Percentiles rank a stretch among this genome's conserved stretches.
These are phyloP conservation scores for Scopus umbretta DNA, from an alignment of 2,113 vertebrate species.

Conservation along the genomic window DNA sequence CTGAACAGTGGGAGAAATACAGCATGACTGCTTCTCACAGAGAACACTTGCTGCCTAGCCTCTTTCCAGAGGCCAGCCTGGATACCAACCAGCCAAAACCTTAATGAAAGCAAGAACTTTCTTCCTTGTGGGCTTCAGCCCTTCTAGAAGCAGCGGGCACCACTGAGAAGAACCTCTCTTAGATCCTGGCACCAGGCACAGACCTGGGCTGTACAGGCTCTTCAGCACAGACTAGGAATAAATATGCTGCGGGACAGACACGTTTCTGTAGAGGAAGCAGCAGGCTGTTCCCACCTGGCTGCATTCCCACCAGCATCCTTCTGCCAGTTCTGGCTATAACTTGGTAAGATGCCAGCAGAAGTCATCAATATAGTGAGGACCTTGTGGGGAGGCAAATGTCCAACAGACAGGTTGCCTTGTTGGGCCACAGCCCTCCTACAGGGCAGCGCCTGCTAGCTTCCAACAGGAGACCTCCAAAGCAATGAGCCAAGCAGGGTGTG, in stretches of 20 bases:
- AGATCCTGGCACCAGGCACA: neutral
- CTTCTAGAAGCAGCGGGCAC: neutral
- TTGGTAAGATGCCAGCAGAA: neutral
- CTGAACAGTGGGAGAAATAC: neutral
- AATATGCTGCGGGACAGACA: neutral
- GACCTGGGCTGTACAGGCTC: neutral
- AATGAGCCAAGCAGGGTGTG: rapidly evolving
- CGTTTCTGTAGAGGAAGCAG: neutral
- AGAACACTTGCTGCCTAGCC: neutral
- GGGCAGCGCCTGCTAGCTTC: rapidly evolving
- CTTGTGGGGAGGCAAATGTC: neutral
- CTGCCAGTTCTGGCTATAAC: neutral
- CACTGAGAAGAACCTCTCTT: neutral
- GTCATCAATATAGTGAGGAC: neutral
- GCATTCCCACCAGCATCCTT: neutral
- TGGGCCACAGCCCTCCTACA: neutral
- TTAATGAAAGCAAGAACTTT: neutral
- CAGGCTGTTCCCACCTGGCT: neutral
- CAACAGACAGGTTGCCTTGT: neutral
- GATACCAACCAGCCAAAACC: neutral
- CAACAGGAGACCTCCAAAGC: neutral
- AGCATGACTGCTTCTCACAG: neutral
- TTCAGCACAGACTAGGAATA: neutral
- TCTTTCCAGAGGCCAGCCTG: neutral
- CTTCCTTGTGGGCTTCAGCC: neutral